Conservation (phyloP, 2,113 vertebrate genomes). For the Arvicanthis niloticus region DNA sequence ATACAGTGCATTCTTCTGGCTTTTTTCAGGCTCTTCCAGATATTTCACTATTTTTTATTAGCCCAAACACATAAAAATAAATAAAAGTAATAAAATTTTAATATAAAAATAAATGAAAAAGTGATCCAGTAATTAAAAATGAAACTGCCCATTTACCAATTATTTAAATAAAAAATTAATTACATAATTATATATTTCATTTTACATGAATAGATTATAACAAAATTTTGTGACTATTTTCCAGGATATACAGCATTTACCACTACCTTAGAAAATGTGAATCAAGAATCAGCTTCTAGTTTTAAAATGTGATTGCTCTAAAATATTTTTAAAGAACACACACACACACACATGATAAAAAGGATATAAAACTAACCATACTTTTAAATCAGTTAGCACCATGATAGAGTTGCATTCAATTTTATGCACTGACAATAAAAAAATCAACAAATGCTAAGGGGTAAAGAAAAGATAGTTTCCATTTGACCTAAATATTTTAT, state of each 20-base stretch:
- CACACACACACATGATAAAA: neutral
- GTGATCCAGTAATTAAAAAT: neutral
- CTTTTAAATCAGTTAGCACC: neutral
- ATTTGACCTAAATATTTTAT: constrained; percentile 27
- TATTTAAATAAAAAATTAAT: constrained; percentile 33
- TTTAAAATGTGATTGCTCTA: neutral
- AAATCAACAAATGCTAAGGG: neutral
- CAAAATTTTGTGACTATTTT: neutral
- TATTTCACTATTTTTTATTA: neutral
- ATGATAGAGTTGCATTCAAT: neutral
- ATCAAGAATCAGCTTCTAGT: neutral
- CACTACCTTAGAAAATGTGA: neutral
- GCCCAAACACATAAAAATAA: neutral
- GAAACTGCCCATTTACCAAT: neutral
- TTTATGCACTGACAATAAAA: constrained; percentile 20
- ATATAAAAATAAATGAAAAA: neutral
- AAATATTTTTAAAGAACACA: neutral
- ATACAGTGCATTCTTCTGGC: neutral
- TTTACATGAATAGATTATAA: constrained; percentile 18
- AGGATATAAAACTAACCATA: neutral
- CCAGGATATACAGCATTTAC: neutral
- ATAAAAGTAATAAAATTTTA: neutral
- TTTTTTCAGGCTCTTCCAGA: neutral
- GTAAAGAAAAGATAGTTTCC: neutral
- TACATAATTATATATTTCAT: neutral